Evolutionary conservation across 2,888 invertebrate species (phyloP).

Genomic region (Sminthurinus aureus): DNA sequence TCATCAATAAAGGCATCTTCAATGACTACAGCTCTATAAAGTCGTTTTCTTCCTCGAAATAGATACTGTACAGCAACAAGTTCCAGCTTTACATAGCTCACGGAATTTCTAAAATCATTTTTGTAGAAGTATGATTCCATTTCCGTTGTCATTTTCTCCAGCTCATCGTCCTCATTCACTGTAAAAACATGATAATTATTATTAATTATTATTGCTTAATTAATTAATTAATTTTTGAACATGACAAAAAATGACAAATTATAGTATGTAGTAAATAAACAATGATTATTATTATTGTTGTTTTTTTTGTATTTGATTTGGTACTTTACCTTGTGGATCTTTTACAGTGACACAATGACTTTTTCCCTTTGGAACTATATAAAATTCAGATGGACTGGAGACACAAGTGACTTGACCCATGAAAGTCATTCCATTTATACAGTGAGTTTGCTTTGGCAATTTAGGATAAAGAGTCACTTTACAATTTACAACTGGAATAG

Average conservation of each 20-base stretch:
- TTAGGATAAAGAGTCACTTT: neutral
- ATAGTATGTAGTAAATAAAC: neutral
- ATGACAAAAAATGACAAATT: neutral
- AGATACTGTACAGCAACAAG: neutral
- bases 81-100: neutral
- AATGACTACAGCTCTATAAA: neutral
- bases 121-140: neutral
- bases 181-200: too few species aligned
- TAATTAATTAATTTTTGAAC: too few species aligned
- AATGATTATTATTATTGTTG: neutral
- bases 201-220: too few species aligned
- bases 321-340: too few species aligned
- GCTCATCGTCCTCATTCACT: neutral
- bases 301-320: too few species aligned
- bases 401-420: neutral
- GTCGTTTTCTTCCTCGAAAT: neutral
- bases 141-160: conserved; percentile 3
- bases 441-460: neutral
- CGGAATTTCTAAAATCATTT: neutral
- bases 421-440: neutral
- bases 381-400: conserved; percentile 8
- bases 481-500: neutral
- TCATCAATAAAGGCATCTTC: neutral
- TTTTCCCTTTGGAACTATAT: neutral
- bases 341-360: neutral